phyloP scores from a whole-genome alignment of 2,888 invertebrate species.

The Brachylomia viminalis region DNA sequence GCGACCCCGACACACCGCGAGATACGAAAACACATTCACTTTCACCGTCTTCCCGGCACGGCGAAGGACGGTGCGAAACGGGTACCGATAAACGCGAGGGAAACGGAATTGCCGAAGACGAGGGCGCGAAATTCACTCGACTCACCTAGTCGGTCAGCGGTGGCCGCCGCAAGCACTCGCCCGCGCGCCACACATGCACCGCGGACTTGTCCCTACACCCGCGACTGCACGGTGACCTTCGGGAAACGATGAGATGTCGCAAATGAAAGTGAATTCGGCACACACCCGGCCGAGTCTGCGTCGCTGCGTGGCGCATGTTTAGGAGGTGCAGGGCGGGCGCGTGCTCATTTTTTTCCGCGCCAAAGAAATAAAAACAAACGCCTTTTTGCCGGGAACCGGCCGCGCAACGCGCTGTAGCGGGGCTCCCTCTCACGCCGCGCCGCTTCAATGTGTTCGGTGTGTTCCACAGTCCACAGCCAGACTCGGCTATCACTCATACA shows the following conservation, averaged over 20 bases:
- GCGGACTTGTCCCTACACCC: constrained; percentile 71
- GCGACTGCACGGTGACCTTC: constrained; percentile 89
- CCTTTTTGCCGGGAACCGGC: constrained; percentile 87
- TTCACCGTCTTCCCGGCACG: constrained; percentile 80
- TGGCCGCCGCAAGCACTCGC: constrained; percentile 85
- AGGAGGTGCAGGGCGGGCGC: constrained; percentile 90
- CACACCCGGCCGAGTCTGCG: constrained; percentile 89
- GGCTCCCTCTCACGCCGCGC: constrained; percentile 56
- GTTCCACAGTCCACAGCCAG: constrained; percentile 30
- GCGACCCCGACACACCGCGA: constrained; percentile 77
- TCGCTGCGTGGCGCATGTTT: constrained; percentile 91
- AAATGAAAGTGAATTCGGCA: constrained; percentile 91
- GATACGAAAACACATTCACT: constrained; percentile 78
- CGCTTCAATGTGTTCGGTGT: constrained; percentile 16
- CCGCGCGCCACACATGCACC: constrained; percentile 80
- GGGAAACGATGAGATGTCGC: constrained; percentile 89
- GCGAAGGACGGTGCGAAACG: constrained; percentile 85
- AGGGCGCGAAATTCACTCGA: constrained; percentile 84
- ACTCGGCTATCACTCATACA: constrained; percentile 25
- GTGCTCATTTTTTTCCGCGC: constrained; percentile 89
- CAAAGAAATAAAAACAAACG: constrained; percentile 90
- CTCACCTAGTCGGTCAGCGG: constrained; percentile 88
- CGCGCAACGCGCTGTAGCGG: constrained; percentile 70
- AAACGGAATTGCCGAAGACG: constrained; percentile 81
- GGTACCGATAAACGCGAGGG: constrained; percentile 85